Evolutionary conservation across 1,140 invertebrate genomes (phyloP), one percentile per base, ranked within the genome.

Genomic region (Orius insidiosus): DNA sequence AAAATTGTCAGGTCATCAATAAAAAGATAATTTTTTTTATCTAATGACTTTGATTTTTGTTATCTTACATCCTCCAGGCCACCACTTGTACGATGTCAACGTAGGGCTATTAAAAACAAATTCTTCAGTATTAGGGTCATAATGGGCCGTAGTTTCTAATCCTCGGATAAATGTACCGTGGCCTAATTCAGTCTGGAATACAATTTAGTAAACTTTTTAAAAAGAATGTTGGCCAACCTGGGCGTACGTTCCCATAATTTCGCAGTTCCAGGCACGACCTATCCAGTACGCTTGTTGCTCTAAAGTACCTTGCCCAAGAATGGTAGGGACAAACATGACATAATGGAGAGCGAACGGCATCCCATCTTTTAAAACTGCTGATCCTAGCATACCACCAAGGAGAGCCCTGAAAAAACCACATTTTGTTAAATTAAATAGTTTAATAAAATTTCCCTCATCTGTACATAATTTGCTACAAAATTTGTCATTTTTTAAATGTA

Each of bases 141-240:
- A 95, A 3, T 81, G 87, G 1, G 89, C 83, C 0, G 80, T 87
- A 1, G 89, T 94, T 69, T 95, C 88, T 32, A 96, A 60, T 1
- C 86, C 87, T 56, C 86, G 70, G 43, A 95, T 71, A 61, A 92
- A 92, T 9, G 90, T 93, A 5, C 86, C 89, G 66, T 94, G 90
- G 1, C 89, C 88, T 35, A 94, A 64, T 66, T 94, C 90, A 9
- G 90, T 94, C 74, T 95, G 55, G 43, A 53, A 56, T 51, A 56
- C 45, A 54, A 49, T 6, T 32, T 45, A 3, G 4, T 10, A n/a
- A 48, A 32, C 6, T 3, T 36, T 24, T 24, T 4, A 24, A 7
- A 24, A 4, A 5, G 9, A 36, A 36, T 3, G 3, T 36, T 10
- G 13, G 6, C 5, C 46, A 62, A 82, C 80, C 71, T 86, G 92